Percentiles rank a stretch among this genome's conserved stretches.
phyloP scores from a whole-genome alignment of 2,113 vertebrate species.

The Pelusios castaneus region DNA sequence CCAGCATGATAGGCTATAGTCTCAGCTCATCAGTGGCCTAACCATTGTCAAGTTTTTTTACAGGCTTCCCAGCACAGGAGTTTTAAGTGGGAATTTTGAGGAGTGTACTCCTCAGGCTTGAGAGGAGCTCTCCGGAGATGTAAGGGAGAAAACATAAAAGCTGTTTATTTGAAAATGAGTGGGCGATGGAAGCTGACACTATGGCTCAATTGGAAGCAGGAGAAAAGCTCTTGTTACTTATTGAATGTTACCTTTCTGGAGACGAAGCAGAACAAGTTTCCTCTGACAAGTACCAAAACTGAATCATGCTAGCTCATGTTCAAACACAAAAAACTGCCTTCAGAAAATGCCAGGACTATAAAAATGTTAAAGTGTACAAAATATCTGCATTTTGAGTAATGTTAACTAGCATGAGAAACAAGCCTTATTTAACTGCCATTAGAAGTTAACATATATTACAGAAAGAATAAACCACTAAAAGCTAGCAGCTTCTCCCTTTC shows the following conservation, averaged over 20 bases:
- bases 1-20: background rate
- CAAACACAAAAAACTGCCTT: background rate
- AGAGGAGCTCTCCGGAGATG: too few species aligned
- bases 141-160: background rate
- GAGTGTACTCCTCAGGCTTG: background rate
- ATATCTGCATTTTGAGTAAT: background rate
- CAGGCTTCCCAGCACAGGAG: background rate
- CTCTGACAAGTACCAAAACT: background rate
- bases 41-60: background rate
- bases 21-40: background rate
- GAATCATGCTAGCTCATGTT: background rate
- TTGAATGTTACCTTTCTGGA: background rate
- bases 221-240: background rate
- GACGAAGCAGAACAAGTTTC: background rate
- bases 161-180: background rate
- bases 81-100: background rate
- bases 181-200: background rate
- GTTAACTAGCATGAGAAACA: background rate
- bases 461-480: background rate
- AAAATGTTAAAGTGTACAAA: background rate
- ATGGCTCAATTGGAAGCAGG: background rate
- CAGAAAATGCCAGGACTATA: background rate
- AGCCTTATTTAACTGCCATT: background rate
- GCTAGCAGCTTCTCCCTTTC: too few species aligned
- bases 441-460: background rate